A percentile compares a stretch with the other conserved stretches of the same genome.
Conservation (phyloP, 1,140 invertebrate genomes). For the Drosophila nebulosa region DNA sequence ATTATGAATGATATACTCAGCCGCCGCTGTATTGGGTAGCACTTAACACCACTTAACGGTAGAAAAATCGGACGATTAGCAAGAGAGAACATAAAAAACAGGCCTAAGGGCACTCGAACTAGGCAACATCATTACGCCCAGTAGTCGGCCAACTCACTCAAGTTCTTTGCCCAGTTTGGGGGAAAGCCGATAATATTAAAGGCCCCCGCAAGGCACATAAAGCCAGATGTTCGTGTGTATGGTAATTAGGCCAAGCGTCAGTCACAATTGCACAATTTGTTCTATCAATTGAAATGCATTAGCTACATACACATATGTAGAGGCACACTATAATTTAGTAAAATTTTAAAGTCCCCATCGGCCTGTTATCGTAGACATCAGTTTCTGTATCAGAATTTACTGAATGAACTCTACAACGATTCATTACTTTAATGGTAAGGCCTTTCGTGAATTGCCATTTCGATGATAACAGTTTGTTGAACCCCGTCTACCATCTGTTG, state of each 20-base stretch:
- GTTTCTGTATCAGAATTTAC: no score
- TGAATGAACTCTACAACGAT: no score
- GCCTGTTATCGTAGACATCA: background rate
- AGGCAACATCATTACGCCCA: conserved; percentile 18
- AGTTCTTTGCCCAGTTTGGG: conserved; percentile 7
- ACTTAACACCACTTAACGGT: conserved; percentile 67
- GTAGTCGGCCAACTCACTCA: conserved; percentile 29
- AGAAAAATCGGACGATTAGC: conserved; percentile 54
- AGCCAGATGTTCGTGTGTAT: conserved; percentile 28
- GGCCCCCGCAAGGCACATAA: background rate
- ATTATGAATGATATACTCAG: conserved; percentile 30
- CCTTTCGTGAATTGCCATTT: no score
- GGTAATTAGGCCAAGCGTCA: conserved; percentile 38
- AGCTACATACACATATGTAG: background rate
- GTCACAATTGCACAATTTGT: conserved; percentile 28
- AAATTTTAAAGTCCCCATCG: no score
- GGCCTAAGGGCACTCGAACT: conserved; percentile 28
- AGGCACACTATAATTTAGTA: no score
- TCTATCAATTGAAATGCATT: conserved; percentile 32
- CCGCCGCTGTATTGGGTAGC: conserved; percentile 34
- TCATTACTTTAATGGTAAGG: no score
- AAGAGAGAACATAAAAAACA: background rate
- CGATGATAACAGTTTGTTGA: no score
- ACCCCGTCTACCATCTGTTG: no score
- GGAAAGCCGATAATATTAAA: background rate